A percentile compares a stretch with the other conserved stretches of the same genome.
phyloP scores from a whole-genome alignment of 2,113 vertebrate species.

The Chaetura pelagica region DNA sequence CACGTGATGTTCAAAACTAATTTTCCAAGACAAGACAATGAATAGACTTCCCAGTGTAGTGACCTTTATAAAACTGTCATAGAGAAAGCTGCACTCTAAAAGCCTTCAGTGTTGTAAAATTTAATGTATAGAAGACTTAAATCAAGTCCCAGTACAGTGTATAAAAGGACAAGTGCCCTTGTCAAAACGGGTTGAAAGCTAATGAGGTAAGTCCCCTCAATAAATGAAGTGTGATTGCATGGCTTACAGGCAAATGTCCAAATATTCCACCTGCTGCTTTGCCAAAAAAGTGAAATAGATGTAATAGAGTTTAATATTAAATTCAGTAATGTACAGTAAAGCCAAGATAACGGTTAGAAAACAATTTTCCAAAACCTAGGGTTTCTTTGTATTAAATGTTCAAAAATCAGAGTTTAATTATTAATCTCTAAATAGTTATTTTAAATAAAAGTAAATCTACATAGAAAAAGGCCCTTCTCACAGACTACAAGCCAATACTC shows the following conservation, averaged over 20 bases:
- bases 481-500: neutral
- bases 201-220: neutral
- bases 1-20: neutral
- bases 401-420: neutral
- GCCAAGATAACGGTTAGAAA: neutral
- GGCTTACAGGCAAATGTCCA: conserved; percentile 33
- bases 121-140: neutral
- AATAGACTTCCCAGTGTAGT: neutral
- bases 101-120: neutral
- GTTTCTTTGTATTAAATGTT: neutral
- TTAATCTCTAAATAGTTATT: neutral
- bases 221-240: conserved; percentile 31
- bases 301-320: neutral
- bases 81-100: neutral
- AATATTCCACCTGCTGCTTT: neutral
- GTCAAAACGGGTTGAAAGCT: neutral
- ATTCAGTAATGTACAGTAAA: neutral
- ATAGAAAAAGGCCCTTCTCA: neutral
- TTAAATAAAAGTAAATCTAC: neutral
- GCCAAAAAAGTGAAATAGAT: conserved; percentile 9
- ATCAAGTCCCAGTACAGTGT: neutral
- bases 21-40: neutral
- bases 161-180: neutral
- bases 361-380: neutral
- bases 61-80: neutral